Evolutionary conservation across 2,888 invertebrate species (phyloP), one percentile per base, ranked within the genome.

Genomic region (Formica aserva): DNA sequence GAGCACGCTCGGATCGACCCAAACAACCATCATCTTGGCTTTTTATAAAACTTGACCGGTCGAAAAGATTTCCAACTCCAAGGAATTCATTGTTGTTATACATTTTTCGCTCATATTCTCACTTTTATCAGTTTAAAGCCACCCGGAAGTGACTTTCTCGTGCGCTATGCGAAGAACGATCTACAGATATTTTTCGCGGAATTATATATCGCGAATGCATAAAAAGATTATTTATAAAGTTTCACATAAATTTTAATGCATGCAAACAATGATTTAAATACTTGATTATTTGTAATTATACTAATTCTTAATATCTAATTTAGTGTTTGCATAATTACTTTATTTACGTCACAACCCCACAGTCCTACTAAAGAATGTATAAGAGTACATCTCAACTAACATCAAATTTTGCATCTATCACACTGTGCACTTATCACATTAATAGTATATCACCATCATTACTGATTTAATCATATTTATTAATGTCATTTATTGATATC

Each of bases 41-140:
- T 80, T 80, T 72, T 72, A 60, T 60, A 29, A 26, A 45, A 80
- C 9, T 48, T 29, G 26, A 62, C 45, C 57, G 18, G 22, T 38
- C n/a, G 35, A 26, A 60, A 22, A 22, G 48, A 71, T 57, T 29
- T 15, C 11, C 55, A 13, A 15, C n/a, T 32, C 18, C 22, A 15
- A 11, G 22, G 18, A 48, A 71, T 78, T 71, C 72, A 45, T 78
- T 57, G 57, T 22, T n/a, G 48, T 57, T 60, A 71, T n/a, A 60
- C 48, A 8, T 72, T 72, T 35, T 18, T 15, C 60, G 32, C 26
- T 62, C 60, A 26, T 60, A 60, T 45, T 18, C 18, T 13, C 45
- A 71, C 22, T 71, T 60, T 57, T 35, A 60, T 6, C 72, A 35
- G 32, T 26, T 60, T 60, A 45, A 45, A 45, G 45, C 18, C 57